Evolutionary conservation across 2,797 vertebrate species (phyloP).

Genomic region (Aratinga solstitialis): DNA sequence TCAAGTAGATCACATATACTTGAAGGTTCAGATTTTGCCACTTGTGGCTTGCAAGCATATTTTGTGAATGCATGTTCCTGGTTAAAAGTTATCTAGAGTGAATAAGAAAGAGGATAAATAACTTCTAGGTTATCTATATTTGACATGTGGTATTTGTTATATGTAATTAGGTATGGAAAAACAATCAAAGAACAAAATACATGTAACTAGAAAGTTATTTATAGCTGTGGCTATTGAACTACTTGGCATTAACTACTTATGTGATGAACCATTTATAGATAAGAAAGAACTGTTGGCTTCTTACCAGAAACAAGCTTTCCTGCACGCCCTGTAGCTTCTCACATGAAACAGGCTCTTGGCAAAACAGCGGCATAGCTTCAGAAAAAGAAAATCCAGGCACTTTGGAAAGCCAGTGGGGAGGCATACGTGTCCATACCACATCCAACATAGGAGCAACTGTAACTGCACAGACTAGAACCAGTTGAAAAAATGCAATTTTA

Average conservation of each 20-base stretch:
- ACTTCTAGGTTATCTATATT: neutral
- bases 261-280: neutral
- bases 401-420: neutral
- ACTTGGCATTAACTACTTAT: neutral
- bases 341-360: neutral
- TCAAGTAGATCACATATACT: neutral
- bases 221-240: neutral
- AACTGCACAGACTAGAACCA: neutral
- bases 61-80: neutral
- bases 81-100: neutral
- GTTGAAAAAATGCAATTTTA: neutral
- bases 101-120: conserved; percentile 3
- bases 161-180: neutral
- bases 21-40: neutral
- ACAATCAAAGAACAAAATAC: neutral
- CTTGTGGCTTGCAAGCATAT: neutral
- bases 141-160: neutral
- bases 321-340: neutral
- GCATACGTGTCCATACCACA: neutral
- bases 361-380: neutral
- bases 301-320: neutral
- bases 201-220: neutral
- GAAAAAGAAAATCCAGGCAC: neutral
- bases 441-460: neutral
- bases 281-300: conserved; percentile 1